Evolutionary conservation across 2,888 invertebrate genomes (phyloP).

Genomic region (Eilema sororculum): DNA sequence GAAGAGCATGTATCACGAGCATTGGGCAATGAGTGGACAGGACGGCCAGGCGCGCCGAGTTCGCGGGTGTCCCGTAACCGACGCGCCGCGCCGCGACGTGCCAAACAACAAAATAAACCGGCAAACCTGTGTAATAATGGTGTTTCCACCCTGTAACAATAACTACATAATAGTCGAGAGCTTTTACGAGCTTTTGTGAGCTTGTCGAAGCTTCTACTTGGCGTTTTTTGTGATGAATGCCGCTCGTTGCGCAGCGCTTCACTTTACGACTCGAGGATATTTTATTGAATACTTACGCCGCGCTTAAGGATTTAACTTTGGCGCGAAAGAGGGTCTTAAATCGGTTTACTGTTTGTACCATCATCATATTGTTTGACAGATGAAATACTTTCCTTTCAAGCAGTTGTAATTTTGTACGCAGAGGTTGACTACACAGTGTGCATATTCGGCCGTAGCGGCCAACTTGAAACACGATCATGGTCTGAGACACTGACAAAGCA

Average conservation of each 20-base stretch:
- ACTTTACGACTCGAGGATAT: conserved; percentile 74
- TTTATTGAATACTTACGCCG: conserved; percentile 83
- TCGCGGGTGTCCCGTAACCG: conserved; percentile 48
- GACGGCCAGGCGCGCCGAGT: conserved; percentile 23
- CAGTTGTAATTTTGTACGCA: conserved; percentile 28
- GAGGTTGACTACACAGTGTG: conserved; percentile 29
- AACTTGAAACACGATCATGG: conserved; percentile 54
- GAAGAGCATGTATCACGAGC: conserved; percentile 11
- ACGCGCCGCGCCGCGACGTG: conserved; percentile 64
- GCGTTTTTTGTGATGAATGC: conserved; percentile 81
- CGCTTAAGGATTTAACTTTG: conserved; percentile 66
- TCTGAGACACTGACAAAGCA: conserved; percentile 65
- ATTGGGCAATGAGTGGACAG: conserved; percentile 21
- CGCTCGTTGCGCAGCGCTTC: conserved; percentile 65
- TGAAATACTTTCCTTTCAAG: conserved; percentile 63
- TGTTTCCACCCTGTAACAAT: conserved; percentile 87
- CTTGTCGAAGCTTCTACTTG: conserved; percentile 84
- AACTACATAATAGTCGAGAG: conserved; percentile 87
- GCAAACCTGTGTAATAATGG: conserved; percentile 83
- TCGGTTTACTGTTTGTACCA: conserved; percentile 64
- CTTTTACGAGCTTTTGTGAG: conserved; percentile 87
- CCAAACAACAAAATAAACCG: conserved; percentile 83
- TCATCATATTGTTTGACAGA: conserved; percentile 67
- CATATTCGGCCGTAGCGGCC: conserved; percentile 34
- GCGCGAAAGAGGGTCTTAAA: conserved; percentile 63